phyloP scores from a whole-genome alignment of 2,797 vertebrate species.

The Buceros bicornis region DNA sequence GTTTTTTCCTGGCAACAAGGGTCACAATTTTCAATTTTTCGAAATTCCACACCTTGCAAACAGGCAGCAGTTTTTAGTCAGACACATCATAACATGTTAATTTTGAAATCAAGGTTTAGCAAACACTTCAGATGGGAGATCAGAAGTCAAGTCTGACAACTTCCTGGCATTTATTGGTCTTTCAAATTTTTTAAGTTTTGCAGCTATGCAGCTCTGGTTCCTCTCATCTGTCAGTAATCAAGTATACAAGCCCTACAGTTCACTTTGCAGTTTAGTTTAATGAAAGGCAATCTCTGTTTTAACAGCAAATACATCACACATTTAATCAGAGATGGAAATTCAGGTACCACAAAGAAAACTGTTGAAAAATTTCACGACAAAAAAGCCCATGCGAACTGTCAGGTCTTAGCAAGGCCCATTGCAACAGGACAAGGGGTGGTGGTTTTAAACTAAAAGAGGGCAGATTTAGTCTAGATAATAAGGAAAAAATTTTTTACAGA shows the following conservation, averaged over 20 bases:
- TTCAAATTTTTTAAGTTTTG: background rate
- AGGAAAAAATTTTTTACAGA: no score
- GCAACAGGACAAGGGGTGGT: no score
- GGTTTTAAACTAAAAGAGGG: no score
- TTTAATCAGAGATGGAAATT: background rate
- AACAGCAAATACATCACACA: background rate
- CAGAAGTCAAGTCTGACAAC: conserved; percentile 7
- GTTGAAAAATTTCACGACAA: background rate
- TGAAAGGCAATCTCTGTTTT: background rate
- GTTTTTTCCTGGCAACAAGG: background rate
- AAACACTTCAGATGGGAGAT: conserved; percentile 20
- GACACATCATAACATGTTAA: background rate
- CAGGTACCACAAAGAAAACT: background rate
- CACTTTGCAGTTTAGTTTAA: background rate
- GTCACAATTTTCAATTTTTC: background rate
- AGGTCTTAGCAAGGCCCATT: no score
- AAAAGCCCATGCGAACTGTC: background rate
- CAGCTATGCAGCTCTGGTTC: conserved; percentile 8
- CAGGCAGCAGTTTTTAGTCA: background rate
- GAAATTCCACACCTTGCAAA: background rate
- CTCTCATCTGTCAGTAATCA: background rate
- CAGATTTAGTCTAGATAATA: no score
- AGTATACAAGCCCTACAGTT: background rate
- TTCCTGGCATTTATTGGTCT: background rate
- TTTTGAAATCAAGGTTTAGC: conserved; percentile 22